Conservation (phyloP, 2,888 invertebrate species). For the Pseudococcus longispinus region DNA sequence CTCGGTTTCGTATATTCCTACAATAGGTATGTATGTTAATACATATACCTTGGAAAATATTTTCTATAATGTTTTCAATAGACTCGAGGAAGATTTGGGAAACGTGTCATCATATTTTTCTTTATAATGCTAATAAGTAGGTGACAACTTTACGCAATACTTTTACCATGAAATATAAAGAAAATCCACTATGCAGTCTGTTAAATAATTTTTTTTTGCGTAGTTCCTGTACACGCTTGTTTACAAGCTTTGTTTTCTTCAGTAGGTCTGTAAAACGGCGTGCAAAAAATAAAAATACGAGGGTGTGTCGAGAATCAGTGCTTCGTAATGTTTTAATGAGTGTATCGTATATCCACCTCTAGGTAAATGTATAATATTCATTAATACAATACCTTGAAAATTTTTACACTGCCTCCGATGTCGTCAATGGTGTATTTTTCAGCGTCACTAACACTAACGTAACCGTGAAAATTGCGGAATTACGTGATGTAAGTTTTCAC, state of each 20-base stretch:
- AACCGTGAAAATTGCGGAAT: conserved; percentile 6
- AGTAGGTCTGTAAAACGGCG: not conserved
- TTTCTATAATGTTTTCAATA: not conserved
- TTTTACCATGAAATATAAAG: not conserved
- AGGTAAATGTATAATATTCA: not conserved
- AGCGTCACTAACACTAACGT: not conserved
- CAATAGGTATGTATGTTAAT: not conserved
- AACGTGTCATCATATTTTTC: not conserved
- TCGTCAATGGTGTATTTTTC: not conserved
- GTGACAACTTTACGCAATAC: not conserved
- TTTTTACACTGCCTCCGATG: not conserved
- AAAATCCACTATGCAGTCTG: not conserved
- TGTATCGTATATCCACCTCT: not conserved
- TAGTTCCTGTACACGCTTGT: conserved; percentile 28
- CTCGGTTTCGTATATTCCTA: not conserved
- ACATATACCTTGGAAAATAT: not conserved
- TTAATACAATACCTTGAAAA: not conserved
- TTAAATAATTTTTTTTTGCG: conserved; percentile 6
- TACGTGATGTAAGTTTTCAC: not conserved
- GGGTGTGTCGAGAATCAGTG: not conserved
- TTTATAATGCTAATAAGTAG: conserved; percentile 4
- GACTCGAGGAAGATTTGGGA: not conserved
- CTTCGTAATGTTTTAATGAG: conserved; percentile 8
- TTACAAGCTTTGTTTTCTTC: conserved; percentile 17
- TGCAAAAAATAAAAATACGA: not conserved